A percentile compares a stretch with the other conserved stretches of the same genome.
Conservation (phyloP, 2,888 invertebrate species). For the Xestia ashworthii region DNA sequence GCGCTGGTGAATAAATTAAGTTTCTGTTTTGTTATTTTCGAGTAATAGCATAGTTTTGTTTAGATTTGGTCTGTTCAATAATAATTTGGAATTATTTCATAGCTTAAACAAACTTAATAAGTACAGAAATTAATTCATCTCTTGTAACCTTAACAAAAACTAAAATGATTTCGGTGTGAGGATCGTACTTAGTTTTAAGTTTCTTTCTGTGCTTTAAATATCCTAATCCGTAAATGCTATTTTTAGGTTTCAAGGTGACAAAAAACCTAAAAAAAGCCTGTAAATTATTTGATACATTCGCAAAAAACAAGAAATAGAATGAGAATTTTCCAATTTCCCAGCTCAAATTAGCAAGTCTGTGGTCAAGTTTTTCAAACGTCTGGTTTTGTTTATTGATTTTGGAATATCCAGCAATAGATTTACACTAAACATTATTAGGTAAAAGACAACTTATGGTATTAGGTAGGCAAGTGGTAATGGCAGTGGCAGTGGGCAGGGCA, state of each 20-base stretch:
- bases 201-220: neutral
- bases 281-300: too few species aligned
- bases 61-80: constrained; percentile 5
- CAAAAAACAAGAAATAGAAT: too few species aligned
- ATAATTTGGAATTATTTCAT: neutral
- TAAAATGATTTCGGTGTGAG: neutral
- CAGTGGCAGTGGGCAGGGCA: too few species aligned
- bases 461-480: too few species aligned
- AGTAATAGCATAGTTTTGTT: constrained; percentile 23
- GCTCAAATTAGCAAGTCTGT: neutral
- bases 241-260: neutral
- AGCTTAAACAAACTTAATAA: neutral
- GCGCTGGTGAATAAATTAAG: constrained; percentile 76
- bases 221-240: neutral
- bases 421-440: too few species aligned
- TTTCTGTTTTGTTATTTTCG: constrained; percentile 68
- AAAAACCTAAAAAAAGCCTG: neutral
- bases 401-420: too few species aligned
- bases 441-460: too few species aligned
- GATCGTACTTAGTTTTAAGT: neutral
- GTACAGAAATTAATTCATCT: neutral
- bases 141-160: neutral
- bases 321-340: too few species aligned
- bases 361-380: neutral
- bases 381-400: too few species aligned